These are phyloP conservation scores for Heliconius hermathena DNA, from an alignment of 1,140 invertebrate species.

Conservation along the genomic window DNA sequence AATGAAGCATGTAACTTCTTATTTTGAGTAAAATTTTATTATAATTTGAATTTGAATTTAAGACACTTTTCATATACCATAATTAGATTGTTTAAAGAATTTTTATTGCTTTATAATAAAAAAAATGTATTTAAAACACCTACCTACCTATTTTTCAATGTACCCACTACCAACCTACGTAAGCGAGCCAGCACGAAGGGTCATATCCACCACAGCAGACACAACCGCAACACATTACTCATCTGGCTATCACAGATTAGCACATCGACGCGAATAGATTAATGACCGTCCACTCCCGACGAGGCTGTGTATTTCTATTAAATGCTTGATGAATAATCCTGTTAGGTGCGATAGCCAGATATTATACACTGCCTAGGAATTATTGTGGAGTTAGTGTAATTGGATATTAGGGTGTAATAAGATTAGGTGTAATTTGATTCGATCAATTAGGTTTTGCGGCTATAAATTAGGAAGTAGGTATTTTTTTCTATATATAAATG, in stretches of 20 bases:
- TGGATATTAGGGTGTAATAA: conserved; percentile 27
- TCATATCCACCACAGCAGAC: conserved; percentile 20
- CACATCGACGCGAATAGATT: conserved; percentile 42
- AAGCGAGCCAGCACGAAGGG: neutral
- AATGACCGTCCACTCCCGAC: conserved; percentile 40
- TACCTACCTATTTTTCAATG: too few relatives aligned
- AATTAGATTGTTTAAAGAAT: too few relatives aligned
- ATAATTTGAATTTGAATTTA: too few relatives aligned
- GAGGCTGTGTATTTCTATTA: conserved; percentile 38
- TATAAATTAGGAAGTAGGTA: neutral
- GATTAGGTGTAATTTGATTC: conserved; percentile 19
- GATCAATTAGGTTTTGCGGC: conserved; percentile 18
- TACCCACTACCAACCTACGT: too few relatives aligned
- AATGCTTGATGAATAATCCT: conserved; percentile 42
- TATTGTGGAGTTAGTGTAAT: conserved; percentile 26
- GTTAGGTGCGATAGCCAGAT: conserved; percentile 28
- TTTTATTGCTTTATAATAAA: too few relatives aligned
- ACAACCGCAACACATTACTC: conserved; percentile 34
- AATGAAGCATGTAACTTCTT: too few relatives aligned
- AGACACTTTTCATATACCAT: too few relatives aligned
- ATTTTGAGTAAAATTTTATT: too few relatives aligned
- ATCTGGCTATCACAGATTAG: conserved; percentile 44
- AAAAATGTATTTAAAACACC: too few relatives aligned
- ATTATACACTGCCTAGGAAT: conserved; percentile 20
- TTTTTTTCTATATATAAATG: neutral